phyloP scores from a whole-genome alignment of 2,113 vertebrate genomes.

The Polyodon spathula region DNA sequence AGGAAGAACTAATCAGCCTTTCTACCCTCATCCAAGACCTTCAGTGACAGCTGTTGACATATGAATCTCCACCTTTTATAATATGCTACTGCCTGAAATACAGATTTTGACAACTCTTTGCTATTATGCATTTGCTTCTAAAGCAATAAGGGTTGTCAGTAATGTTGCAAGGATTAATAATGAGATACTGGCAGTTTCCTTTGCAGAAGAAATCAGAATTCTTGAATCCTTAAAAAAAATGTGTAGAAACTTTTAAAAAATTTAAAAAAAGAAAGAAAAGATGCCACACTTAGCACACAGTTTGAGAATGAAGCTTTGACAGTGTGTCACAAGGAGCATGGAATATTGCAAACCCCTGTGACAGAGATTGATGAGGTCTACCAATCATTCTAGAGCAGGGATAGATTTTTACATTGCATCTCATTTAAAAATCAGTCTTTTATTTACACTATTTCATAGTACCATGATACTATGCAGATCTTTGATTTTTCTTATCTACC shows the following conservation, averaged over 20 bases:
- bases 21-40: too few species aligned
- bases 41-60: too few species aligned
- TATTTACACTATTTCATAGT: not conserved
- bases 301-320: conserved; percentile 13
- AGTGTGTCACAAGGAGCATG: conserved; percentile 24
- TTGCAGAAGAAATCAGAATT: conserved; percentile 5
- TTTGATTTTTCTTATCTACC: not conserved
- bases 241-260: conserved; percentile 7
- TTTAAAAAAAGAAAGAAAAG: not conserved
- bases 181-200: not conserved
- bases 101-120: not conserved
- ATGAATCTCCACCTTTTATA: too few species aligned
- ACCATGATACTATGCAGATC: not conserved
- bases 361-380: conserved; percentile 20
- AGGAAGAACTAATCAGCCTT: too few species aligned
- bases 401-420: conserved; percentile 10
- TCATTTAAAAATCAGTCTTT: too few species aligned
- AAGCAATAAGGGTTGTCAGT: not conserved
- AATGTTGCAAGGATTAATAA: not conserved
- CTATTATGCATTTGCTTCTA: not conserved
- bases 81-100: too few species aligned
- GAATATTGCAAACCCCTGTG: conserved; percentile 32
- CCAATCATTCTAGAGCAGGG: conserved; percentile 11
- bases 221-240: not conserved
- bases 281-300: conserved; percentile 2